phyloP scores from a whole-genome alignment of 2,888 invertebrate genomes.

The Prostheceraeus crozeri region DNA sequence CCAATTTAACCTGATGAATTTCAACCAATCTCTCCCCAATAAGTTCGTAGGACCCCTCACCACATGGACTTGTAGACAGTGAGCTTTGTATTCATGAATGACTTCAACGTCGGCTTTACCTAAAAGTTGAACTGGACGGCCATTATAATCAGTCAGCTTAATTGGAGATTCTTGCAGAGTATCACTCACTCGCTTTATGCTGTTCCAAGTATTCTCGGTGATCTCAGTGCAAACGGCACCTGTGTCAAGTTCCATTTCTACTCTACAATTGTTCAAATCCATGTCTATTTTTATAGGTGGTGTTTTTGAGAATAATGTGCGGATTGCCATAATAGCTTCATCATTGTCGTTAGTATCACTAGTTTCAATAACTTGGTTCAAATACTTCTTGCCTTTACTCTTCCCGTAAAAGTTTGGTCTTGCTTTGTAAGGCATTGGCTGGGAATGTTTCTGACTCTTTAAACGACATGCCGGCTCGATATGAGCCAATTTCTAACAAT shows the following conservation, averaged over 20 bases:
- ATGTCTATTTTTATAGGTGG: too few species aligned
- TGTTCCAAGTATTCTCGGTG: constrained; percentile 7
- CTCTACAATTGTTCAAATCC: neutral
- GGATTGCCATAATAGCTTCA: too few species aligned
- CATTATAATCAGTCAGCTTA: neutral
- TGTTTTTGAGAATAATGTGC: too few species aligned
- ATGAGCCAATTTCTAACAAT: too few species aligned
- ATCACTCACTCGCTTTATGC: neutral
- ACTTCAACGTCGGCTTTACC: constrained; percentile 4
- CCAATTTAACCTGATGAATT: constrained; percentile 21
- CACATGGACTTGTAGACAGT: neutral
- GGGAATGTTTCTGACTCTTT: too few species aligned
- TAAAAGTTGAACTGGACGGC: neutral
- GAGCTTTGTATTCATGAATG: neutral
- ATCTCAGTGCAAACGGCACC: constrained; percentile 3
- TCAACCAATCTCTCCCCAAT: constrained; percentile 15
- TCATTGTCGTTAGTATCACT: too few species aligned
- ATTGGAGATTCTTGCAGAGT: neutral
- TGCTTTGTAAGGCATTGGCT: too few species aligned
- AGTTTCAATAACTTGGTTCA: too few species aligned
- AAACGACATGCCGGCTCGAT: too few species aligned
- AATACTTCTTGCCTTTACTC: too few species aligned
- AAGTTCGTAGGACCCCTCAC: constrained; percentile 7
- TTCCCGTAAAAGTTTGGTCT: too few species aligned
- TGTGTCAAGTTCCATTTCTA: constrained; percentile 22